phyloP scores from a whole-genome alignment of 2,797 vertebrate genomes.

The Trichosurus vulpecula region DNA sequence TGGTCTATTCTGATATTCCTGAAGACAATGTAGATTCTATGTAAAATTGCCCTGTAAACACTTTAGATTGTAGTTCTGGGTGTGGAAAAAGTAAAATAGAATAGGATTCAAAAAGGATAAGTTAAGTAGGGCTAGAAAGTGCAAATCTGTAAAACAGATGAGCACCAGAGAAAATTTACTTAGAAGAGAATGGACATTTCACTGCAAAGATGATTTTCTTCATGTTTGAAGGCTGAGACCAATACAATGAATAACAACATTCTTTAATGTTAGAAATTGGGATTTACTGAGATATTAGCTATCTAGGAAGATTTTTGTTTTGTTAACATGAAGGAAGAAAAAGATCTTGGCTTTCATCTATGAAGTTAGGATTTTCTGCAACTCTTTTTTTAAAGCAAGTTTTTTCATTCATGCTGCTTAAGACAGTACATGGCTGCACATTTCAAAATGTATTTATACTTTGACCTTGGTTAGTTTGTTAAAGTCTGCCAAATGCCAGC shows the following conservation, averaged over 20 bases:
- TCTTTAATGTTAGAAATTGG: slow-evolving; percentile 31
- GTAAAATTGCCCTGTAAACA: neutral
- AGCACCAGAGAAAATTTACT: slow-evolving; percentile 42
- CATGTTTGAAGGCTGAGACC: slow-evolving; percentile 22
- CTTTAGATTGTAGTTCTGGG: neutral
- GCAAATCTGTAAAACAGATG: slow-evolving; percentile 42
- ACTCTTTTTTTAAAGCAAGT: neutral
- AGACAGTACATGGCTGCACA: slow-evolving; percentile 24
- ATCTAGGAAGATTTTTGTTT: slow-evolving; percentile 29
- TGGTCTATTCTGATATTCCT: slow-evolving; percentile 11
- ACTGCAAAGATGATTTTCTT: neutral
- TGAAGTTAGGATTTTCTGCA: slow-evolving; percentile 9
- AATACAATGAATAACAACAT: slow-evolving; percentile 14
- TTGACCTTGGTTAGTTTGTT: slow-evolving; percentile 69
- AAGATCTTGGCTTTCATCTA: slow-evolving; percentile 20
- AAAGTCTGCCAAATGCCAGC: slow-evolving; percentile 55
- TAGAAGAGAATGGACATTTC: slow-evolving; percentile 15
- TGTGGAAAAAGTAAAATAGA: neutral
- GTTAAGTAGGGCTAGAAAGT: slow-evolving; percentile 19
- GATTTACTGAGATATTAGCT: slow-evolving; percentile 8
- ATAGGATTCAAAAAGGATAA: slow-evolving; percentile 39
- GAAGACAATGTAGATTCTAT: neutral
- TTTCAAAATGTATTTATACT: slow-evolving; percentile 65
- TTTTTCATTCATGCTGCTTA: slow-evolving; percentile 34
- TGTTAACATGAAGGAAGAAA: slow-evolving; percentile 45